phyloP scores from a whole-genome alignment of 1,140 invertebrate genomes.

The Anoplolepis gracilipes region DNA sequence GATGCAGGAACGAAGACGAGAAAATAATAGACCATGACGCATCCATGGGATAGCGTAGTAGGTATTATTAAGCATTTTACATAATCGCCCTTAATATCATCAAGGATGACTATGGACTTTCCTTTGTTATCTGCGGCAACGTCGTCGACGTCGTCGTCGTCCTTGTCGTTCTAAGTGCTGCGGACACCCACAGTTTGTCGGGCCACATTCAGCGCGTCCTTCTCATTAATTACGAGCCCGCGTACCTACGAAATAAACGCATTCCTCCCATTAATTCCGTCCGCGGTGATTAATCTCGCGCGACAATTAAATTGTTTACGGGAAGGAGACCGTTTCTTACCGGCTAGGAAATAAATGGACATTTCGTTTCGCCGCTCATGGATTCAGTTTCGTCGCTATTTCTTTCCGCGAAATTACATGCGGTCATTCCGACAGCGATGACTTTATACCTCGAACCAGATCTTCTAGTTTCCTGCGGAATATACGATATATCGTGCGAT shows the following conservation, averaged over 20 bases:
- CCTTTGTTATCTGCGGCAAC: conserved; percentile 58
- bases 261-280: conserved; percentile 76
- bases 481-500: not conserved
- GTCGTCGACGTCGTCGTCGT: conserved; percentile 29
- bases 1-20: conserved; percentile 10
- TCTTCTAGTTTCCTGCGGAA: not conserved
- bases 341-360: conserved; percentile 67
- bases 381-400: conserved; percentile 58
- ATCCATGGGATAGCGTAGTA: conserved; percentile 19
- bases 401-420: conserved; percentile 61
- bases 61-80: conserved; percentile 75
- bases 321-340: conserved; percentile 63
- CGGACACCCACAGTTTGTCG: conserved; percentile 71
- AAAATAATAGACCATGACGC: conserved; percentile 55
- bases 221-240: conserved; percentile 74
- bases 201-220: conserved; percentile 68
- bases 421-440: conserved; percentile 41
- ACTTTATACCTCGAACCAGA: not conserved
- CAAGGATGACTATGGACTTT: conserved; percentile 65
- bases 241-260: conserved; percentile 73
- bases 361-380: conserved; percentile 20
- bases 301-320: conserved; percentile 76
- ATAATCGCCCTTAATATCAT: conserved; percentile 70
- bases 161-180: conserved; percentile 61
- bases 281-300: conserved; percentile 71